These are phyloP conservation scores for Oryzias woworae DNA, from an alignment of 2,113 vertebrate genomes.

Conservation along the genomic window DNA sequence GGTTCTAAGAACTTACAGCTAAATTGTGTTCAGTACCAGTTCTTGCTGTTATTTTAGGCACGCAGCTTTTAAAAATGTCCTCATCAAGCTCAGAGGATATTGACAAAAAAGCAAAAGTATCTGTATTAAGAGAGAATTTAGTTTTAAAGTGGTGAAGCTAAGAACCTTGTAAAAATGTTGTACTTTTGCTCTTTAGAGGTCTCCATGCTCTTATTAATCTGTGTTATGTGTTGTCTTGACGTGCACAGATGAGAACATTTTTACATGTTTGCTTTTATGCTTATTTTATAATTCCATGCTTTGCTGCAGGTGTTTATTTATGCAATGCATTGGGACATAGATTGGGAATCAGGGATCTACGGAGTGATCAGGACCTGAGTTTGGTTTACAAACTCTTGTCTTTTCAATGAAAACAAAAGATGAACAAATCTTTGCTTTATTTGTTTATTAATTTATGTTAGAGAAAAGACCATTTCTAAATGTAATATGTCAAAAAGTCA, in stretches of 20 bases:
- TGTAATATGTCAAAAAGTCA: too few relatives aligned
- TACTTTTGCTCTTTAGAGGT: constrained; percentile 77
- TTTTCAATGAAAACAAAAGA: too few relatives aligned
- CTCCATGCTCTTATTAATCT: constrained; percentile 74
- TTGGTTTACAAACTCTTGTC: background rate
- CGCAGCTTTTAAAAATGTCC: too few relatives aligned
- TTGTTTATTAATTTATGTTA: too few relatives aligned
- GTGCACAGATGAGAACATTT: background rate
- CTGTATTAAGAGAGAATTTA: too few relatives aligned
- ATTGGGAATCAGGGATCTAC: background rate
- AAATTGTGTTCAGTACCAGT: too few relatives aligned
- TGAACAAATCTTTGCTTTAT: too few relatives aligned
- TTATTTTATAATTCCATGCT: background rate
- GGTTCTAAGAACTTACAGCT: too few relatives aligned
- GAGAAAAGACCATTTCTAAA: too few relatives aligned
- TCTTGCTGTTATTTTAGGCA: background rate
- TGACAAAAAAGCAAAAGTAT: background rate
- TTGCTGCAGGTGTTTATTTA: background rate
- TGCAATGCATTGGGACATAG: background rate
- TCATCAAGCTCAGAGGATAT: too few relatives aligned
- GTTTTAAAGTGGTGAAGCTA: too few relatives aligned
- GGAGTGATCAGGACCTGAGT: background rate
- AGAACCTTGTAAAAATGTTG: constrained; percentile 73
- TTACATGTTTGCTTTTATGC: background rate
- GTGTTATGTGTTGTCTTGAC: constrained; percentile 6